A percentile compares a stretch with the other conserved stretches of the same genome.
Conservation (phyloP, 2,113 vertebrate species). For the Pogonocichla stellata region DNA sequence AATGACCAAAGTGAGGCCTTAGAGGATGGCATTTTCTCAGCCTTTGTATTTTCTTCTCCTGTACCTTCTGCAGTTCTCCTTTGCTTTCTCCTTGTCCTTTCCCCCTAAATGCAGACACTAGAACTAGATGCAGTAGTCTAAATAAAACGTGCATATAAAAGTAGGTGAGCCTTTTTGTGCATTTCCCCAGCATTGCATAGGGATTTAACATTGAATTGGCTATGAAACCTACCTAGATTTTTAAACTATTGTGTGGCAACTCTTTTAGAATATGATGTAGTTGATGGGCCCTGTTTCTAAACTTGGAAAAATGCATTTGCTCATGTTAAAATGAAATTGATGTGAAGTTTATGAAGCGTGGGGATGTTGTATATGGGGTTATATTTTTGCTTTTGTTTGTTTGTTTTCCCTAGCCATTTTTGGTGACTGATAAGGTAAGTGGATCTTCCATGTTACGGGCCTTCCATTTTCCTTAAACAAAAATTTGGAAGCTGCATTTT, state of each 20-base stretch:
- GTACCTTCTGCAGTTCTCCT: not conserved
- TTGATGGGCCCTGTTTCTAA: not conserved
- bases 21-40: not conserved
- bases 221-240: not conserved
- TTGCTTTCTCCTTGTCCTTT: not conserved
- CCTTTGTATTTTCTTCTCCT: not conserved
- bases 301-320: not conserved
- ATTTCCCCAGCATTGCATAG: not conserved
- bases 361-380: not conserved
- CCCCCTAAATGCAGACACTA: fast-evolving
- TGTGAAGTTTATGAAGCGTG: not conserved
- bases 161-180: not conserved
- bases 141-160: not conserved
- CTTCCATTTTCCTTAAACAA: not conserved
- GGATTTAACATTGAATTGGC: not conserved
- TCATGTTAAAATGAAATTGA: not conserved
- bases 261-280: not conserved
- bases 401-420: not conserved
- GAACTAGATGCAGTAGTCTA: not conserved
- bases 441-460: not conserved
- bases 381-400: not conserved
- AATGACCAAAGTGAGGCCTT: not conserved
- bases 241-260: fast-evolving
- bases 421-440: not conserved
- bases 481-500: not conserved